phyloP scores from a whole-genome alignment of 2,888 invertebrate genomes.

The Drosophila antonietae region DNA sequence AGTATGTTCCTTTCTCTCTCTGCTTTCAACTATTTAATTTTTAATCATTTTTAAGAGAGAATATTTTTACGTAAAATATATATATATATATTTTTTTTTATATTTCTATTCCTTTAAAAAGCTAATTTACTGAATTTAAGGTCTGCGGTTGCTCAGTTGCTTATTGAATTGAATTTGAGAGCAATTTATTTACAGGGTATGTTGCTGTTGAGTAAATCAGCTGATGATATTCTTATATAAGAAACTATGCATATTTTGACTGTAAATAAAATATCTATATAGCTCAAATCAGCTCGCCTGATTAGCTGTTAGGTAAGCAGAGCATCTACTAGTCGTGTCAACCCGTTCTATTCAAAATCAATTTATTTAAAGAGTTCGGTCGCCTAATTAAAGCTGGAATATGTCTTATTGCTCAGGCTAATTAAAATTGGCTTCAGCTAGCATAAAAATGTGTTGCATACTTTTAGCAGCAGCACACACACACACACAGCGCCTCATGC shows the following conservation, averaged over 20 bases:
- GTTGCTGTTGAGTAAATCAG: no score
- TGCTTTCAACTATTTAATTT: neutral
- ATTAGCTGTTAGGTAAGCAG: neutral
- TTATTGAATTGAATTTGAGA: no score
- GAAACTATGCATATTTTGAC: neutral
- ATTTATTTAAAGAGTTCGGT: constrained; percentile 28
- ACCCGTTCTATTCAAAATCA: neutral
- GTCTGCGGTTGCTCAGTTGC: neutral
- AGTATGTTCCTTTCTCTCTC: neutral
- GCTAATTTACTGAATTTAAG: neutral
- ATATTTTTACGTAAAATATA: neutral
- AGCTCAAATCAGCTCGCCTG: neutral
- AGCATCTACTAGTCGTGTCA: neutral
- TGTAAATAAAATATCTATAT: neutral
- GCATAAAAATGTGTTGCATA: constrained; percentile 52
- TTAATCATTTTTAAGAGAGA: no score
- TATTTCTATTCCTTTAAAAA: neutral
- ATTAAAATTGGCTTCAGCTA: constrained; percentile 58
- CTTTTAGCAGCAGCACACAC: constrained; percentile 43
- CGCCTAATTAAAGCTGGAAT: constrained; percentile 31
- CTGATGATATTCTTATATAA: neutral
- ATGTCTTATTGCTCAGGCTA: constrained; percentile 42
- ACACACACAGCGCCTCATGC: neutral
- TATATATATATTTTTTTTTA: neutral
- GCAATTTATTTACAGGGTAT: neutral